Evolutionary conservation across 1,140 invertebrate genomes (phyloP).

Genomic region (Drosophila seguyi): DNA sequence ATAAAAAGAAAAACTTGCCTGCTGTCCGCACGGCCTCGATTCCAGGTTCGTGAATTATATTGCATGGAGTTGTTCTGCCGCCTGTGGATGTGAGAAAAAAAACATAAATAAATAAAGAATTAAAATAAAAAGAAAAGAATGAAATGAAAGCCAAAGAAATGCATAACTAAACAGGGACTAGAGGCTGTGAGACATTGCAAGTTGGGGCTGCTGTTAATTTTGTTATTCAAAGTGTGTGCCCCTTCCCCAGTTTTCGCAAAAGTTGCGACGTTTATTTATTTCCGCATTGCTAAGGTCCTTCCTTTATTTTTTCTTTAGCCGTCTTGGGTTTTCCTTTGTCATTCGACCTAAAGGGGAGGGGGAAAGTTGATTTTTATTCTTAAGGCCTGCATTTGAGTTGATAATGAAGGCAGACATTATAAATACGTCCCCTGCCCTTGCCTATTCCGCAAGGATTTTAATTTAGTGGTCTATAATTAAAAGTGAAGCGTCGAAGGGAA

Average conservation of each 20-base stretch:
- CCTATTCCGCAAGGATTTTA: constrained; percentile 55
- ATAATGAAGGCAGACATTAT: constrained; percentile 64
- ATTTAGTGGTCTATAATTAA: constrained; percentile 83
- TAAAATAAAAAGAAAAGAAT: constrained; percentile 49
- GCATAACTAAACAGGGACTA: constrained; percentile 71
- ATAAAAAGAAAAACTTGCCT: constrained; percentile 67
- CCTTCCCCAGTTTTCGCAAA: constrained; percentile 38
- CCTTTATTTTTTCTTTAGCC: constrained; percentile 29
- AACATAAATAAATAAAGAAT: constrained; percentile 61
- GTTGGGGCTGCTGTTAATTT: constrained; percentile 75
- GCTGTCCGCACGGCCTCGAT: constrained; percentile 23
- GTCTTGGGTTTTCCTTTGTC: constrained; percentile 66
- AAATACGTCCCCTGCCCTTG: constrained; percentile 21
- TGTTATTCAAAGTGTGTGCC: constrained; percentile 79
- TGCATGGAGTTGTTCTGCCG: constrained; percentile 40
- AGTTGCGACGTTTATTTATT: constrained; percentile 83
- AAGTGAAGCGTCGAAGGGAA: constrained; percentile 30
- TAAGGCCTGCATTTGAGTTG: constrained; percentile 53
- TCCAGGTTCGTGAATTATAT: constrained; percentile 49
- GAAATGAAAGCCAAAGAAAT: constrained; percentile 49
- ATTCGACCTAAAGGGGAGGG: background rate
- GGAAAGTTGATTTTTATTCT: constrained; percentile 55
- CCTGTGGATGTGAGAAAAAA: constrained; percentile 63
- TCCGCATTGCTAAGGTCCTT: constrained; percentile 69
- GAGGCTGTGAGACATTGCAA: constrained; percentile 12